phyloP scores from a whole-genome alignment of 2,888 invertebrate species.

The Lydus trimaculatus region DNA sequence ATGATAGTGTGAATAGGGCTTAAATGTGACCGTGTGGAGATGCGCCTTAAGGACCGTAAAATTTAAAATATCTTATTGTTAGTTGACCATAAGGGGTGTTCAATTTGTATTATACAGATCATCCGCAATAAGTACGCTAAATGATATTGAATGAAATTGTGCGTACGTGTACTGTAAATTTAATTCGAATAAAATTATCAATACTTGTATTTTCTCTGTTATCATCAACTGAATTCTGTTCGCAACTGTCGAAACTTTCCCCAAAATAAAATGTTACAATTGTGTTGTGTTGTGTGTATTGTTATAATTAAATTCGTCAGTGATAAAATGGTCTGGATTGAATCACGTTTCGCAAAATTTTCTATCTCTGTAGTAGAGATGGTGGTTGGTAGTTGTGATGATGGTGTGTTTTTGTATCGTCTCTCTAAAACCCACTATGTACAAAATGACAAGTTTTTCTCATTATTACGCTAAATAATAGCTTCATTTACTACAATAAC shows the following conservation, averaged over 20 bases:
- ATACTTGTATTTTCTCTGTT: too few relatives aligned
- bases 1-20: too few relatives aligned
- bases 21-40: too few relatives aligned
- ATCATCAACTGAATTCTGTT: background rate
- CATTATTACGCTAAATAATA: constrained; percentile 34
- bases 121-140: too few relatives aligned
- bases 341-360: constrained; percentile 34
- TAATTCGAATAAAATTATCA: too few relatives aligned
- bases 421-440: constrained; percentile 21
- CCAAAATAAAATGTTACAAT: constrained; percentile 1
- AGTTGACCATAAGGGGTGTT: too few relatives aligned
- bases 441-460: constrained; percentile 32
- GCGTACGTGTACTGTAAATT: too few relatives aligned
- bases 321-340: constrained; percentile 30
- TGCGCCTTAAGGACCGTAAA: too few relatives aligned
- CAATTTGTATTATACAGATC: too few relatives aligned
- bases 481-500: constrained; percentile 30
- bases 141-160: too few relatives aligned
- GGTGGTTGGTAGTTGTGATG: background rate
- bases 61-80: too few relatives aligned
- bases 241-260: background rate
- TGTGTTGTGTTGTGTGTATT: background rate
- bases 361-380: constrained; percentile 21
- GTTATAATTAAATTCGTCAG: constrained; percentile 22
- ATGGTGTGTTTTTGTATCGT: background rate